Evolutionary conservation across 1,140 invertebrate species (phyloP).

Genomic region (Macrotrachela quadricornifera): DNA sequence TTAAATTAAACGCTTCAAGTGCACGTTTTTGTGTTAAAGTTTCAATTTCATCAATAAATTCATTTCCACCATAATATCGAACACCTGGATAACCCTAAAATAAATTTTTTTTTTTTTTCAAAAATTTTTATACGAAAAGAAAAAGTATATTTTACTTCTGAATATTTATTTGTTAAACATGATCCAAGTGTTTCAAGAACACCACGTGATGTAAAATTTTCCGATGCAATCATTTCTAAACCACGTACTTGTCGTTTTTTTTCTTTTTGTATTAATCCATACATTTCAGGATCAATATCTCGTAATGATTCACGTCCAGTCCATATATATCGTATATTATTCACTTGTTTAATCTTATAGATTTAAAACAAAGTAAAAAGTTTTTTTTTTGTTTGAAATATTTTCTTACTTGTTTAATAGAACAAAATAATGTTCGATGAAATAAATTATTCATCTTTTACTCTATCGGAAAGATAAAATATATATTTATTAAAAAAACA

Average conservation of each 20-base stretch:
- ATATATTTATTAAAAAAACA: too few relatives aligned
- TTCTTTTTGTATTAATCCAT: constrained; percentile 57
- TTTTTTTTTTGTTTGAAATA: too few relatives aligned
- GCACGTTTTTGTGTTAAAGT: constrained; percentile 61
- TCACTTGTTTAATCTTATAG: too few relatives aligned
- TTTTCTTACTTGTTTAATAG: too few relatives aligned
- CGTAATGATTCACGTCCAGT: neutral
- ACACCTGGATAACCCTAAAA: constrained; percentile 32
- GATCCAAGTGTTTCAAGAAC: constrained; percentile 73
- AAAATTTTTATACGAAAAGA: constrained; percentile 31
- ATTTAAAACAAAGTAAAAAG: too few relatives aligned
- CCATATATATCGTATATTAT: too few relatives aligned
- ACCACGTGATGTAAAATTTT: constrained; percentile 76
- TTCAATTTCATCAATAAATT: constrained; percentile 84
- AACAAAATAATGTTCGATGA: too few relatives aligned
- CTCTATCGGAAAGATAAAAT: too few relatives aligned
- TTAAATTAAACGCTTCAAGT: constrained; percentile 58
- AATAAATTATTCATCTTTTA: too few relatives aligned
- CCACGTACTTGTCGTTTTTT: constrained; percentile 61
- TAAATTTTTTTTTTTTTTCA: neutral
- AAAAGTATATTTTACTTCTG: constrained; percentile 58
- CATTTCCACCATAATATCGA: constrained; percentile 78
- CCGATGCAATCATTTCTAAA: constrained; percentile 46
- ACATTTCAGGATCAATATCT: constrained; percentile 57
- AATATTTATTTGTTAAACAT: constrained; percentile 90